Conservation (phyloP, 2,797 vertebrate species). For the Sebastes hubbsi region DNA sequence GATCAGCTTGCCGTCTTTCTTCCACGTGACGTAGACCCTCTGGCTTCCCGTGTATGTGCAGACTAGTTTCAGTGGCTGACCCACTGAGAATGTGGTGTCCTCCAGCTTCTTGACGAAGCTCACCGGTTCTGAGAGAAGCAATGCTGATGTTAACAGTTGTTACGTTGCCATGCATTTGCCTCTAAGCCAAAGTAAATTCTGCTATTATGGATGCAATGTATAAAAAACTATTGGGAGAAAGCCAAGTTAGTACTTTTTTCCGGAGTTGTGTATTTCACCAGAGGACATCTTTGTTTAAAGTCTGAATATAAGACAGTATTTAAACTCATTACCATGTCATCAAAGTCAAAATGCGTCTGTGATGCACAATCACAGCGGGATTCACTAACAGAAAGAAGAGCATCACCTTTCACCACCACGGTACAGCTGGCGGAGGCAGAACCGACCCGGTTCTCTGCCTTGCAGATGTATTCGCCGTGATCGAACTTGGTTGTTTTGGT, state of each 20-base stretch:
- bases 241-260: not conserved
- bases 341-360: not conserved
- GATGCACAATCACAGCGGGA: not conserved
- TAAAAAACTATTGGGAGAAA: not conserved
- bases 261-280: constrained; percentile 79
- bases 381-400: constrained; percentile 8
- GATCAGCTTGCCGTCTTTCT: constrained; percentile 90
- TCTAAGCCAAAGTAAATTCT: not conserved
- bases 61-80: constrained; percentile 88
- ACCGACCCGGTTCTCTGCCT: constrained; percentile 93
- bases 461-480: constrained; percentile 89
- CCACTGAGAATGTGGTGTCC: constrained; percentile 85
- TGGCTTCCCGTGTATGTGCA: constrained; percentile 88
- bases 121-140: constrained; percentile 73
- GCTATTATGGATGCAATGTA: not conserved
- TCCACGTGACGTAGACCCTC: constrained; percentile 88
- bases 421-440: constrained; percentile 85
- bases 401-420: constrained; percentile 93
- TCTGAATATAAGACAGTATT: too few relatives aligned
- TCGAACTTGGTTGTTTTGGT: constrained; percentile 86
- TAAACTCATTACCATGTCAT: too few relatives aligned
- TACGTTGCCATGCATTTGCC: constrained; percentile 23
- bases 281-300: not conserved
- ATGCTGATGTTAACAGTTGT: constrained; percentile 29
- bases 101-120: constrained; percentile 87